Percentiles rank a stretch among this genome's conserved stretches.
phyloP scores from a whole-genome alignment of 2,888 invertebrate species.

The Hermaeophaga mercurialis region DNA sequence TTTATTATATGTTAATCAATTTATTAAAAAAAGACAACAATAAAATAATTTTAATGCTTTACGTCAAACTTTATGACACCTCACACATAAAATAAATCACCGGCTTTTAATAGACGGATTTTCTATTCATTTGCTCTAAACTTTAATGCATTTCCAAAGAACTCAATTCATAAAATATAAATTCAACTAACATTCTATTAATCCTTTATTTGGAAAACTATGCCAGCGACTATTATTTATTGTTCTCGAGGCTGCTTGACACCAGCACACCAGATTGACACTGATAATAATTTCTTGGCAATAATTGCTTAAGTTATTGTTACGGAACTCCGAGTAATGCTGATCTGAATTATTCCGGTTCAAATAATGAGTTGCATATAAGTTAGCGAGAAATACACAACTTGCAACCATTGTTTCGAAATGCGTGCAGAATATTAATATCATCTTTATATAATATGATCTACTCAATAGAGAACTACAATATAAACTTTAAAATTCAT shows the following conservation, averaged over 20 bases:
- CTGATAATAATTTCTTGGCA: constrained; percentile 19
- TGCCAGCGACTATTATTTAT: constrained; percentile 23
- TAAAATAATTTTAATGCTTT: too few relatives aligned
- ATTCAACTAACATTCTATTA: constrained; percentile 8
- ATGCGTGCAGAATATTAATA: too few relatives aligned
- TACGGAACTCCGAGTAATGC: too few relatives aligned
- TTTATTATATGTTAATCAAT: too few relatives aligned
- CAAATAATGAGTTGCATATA: too few relatives aligned
- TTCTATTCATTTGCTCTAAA: neutral
- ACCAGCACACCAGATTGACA: constrained; percentile 13
- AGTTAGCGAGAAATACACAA: too few relatives aligned
- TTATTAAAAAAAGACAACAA: too few relatives aligned
- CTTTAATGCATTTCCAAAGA: constrained; percentile 4
- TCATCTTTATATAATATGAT: too few relatives aligned
- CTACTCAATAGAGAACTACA: too few relatives aligned
- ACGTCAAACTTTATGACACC: too few relatives aligned
- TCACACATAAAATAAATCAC: neutral
- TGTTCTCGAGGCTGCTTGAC: constrained; percentile 11
- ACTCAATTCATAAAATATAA: constrained; percentile 12
- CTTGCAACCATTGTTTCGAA: too few relatives aligned
- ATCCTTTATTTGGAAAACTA: constrained; percentile 22
- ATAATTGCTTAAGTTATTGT: constrained; percentile 25
- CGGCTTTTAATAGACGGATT: neutral
- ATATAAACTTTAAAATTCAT: too few relatives aligned
- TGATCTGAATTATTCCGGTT: constrained; percentile 4